phyloP scores from a whole-genome alignment of 2,888 invertebrate genomes.

The Diplazon laetatorius region DNA sequence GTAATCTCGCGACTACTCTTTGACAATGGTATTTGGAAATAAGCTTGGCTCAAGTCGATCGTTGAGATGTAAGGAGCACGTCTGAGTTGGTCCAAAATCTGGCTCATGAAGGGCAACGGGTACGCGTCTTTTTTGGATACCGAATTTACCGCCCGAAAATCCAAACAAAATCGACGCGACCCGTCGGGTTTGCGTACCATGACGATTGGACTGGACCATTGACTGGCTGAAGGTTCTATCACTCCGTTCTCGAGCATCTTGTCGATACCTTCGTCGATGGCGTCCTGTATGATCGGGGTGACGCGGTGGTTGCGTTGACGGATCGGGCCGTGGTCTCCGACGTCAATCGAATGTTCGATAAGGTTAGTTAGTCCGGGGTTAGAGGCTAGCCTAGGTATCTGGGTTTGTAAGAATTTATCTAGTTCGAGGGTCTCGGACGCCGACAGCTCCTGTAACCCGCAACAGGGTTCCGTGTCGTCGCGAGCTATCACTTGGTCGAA shows the following conservation, averaged over 20 bases:
- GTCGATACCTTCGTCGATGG: background rate
- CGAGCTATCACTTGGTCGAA: conserved; percentile 7
- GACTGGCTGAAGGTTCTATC: conserved; percentile 28
- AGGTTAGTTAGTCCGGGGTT: background rate
- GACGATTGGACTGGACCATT: background rate
- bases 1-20: background rate
- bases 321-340: background rate
- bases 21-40: background rate
- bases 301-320: background rate
- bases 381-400: background rate
- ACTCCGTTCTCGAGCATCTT: conserved; percentile 2
- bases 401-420: background rate
- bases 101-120: conserved; percentile 1
- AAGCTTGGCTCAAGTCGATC: background rate
- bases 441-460: background rate
- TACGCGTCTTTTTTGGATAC: background rate
- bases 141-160: background rate
- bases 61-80: conserved; percentile 1
- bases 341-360: conserved; percentile 15
- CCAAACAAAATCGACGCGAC: background rate
- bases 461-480: no score
- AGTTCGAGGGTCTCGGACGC: background rate
- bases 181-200: background rate
- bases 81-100: background rate
- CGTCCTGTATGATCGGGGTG: conserved; percentile 12